Percentiles rank a stretch among this genome's conserved stretches.
Conservation (phyloP, 1,140 invertebrate species). For the Brachionus manjavacas region DNA sequence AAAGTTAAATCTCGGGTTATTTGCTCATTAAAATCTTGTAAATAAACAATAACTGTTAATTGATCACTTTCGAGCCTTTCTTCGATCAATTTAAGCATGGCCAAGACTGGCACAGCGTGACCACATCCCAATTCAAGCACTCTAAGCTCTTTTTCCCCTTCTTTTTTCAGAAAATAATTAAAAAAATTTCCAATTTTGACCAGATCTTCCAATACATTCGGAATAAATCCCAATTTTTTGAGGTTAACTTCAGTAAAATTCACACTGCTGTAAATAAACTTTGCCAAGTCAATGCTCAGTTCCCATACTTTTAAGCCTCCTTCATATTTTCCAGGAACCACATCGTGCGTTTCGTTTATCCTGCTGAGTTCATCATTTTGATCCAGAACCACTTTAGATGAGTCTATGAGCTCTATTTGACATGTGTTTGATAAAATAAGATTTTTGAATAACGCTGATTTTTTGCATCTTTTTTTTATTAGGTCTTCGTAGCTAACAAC, state of each 20-base stretch:
- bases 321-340: conserved; percentile 30
- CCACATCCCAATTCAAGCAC: conserved; percentile 30
- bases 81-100: background rate
- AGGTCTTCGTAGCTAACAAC: background rate
- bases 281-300: conserved; percentile 21
- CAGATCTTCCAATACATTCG: background rate
- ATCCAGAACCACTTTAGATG: background rate
- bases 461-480: background rate
- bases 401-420: conserved; percentile 8
- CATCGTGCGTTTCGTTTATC: conserved; percentile 34
- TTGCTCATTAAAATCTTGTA: conserved; percentile 41
- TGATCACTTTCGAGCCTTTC: background rate
- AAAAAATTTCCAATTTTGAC: background rate
- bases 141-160: background rate
- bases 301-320: conserved; percentile 39
- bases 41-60: background rate
- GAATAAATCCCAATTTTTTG: background rate
- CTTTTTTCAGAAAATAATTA: background rate
- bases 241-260: background rate
- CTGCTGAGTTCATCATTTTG: background rate
- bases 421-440: background rate
- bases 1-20: background rate
- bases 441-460: background rate
- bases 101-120: conserved; percentile 1
- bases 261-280: background rate